These are phyloP conservation scores for Cherax quadricarinatus DNA, from an alignment of 1,140 invertebrate genomes.

Conservation along the genomic window DNA sequence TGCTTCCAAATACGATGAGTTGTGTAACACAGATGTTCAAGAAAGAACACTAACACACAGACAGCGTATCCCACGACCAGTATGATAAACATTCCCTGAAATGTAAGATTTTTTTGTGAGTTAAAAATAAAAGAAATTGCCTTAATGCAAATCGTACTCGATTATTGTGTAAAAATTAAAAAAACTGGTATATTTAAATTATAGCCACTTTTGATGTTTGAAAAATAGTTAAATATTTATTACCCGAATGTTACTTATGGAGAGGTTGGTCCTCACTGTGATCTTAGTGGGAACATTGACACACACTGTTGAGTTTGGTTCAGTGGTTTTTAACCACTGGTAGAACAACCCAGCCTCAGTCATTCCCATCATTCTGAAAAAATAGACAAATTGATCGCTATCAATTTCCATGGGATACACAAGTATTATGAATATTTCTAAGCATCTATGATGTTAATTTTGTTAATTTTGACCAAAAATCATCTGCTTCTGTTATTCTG, in stretches of 20 bases:
- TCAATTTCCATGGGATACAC: too few species aligned
- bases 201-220: not conserved
- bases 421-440: too few species aligned
- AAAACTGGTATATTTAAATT: not conserved
- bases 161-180: too few species aligned
- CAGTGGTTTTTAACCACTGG: not conserved
- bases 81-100: not conserved
- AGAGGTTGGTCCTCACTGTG: not conserved
- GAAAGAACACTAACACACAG: not conserved
- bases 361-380: not conserved
- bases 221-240: not conserved
- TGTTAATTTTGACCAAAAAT: too few species aligned
- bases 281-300: not conserved
- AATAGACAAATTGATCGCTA: too few species aligned
- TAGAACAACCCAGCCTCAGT: not conserved
- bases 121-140: not conserved
- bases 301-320: not conserved
- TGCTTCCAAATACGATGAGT: too few species aligned
- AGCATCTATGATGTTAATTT: too few species aligned
- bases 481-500: too few species aligned
- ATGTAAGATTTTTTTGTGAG: not conserved
- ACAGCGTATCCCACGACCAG: not conserved
- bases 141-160: not conserved
- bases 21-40: not conserved
- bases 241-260: not conserved